Evolutionary conservation across 2,797 vertebrate species (phyloP).

Genomic region (Diplodus puntazzo): DNA sequence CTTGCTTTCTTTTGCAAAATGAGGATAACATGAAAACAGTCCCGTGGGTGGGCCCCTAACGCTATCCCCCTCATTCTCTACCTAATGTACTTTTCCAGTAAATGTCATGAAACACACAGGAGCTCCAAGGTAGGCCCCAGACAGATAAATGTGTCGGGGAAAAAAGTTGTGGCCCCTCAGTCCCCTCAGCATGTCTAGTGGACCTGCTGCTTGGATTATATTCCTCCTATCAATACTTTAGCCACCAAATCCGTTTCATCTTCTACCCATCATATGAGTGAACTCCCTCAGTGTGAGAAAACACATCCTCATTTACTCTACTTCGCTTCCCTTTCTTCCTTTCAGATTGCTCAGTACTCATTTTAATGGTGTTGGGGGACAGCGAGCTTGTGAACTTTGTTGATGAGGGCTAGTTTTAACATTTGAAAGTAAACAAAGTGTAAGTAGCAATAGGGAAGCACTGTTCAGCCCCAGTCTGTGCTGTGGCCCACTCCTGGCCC

Average conservation of each 20-base stretch:
- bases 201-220: conserved; percentile 64
- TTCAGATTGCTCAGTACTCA: background rate
- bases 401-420: conserved; percentile 12
- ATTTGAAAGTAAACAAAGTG: conserved; percentile 31
- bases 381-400: conserved; percentile 31
- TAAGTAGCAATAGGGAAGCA: conserved; percentile 24
- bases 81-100: conserved; percentile 81
- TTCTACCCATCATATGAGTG: conserved; percentile 10
- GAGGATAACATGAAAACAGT: conserved; percentile 74
- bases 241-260: conserved; percentile 41
- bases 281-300: conserved; percentile 27
- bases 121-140: conserved; percentile 75
- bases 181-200: conserved; percentile 51
- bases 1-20: conserved; percentile 70
- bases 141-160: conserved; percentile 79
- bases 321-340: background rate
- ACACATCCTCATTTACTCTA: conserved; percentile 11
- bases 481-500: conserved; percentile 49
- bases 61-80: conserved; percentile 63
- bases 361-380: background rate
- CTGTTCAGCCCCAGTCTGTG: conserved; percentile 20
- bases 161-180: conserved; percentile 30
- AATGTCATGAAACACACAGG: conserved; percentile 67
- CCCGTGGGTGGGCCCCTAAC: conserved; percentile 77
- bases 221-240: conserved; percentile 56